These are phyloP conservation scores for Drosophila merina DNA, from an alignment of 2,888 invertebrate species.

Conservation along the genomic window DNA sequence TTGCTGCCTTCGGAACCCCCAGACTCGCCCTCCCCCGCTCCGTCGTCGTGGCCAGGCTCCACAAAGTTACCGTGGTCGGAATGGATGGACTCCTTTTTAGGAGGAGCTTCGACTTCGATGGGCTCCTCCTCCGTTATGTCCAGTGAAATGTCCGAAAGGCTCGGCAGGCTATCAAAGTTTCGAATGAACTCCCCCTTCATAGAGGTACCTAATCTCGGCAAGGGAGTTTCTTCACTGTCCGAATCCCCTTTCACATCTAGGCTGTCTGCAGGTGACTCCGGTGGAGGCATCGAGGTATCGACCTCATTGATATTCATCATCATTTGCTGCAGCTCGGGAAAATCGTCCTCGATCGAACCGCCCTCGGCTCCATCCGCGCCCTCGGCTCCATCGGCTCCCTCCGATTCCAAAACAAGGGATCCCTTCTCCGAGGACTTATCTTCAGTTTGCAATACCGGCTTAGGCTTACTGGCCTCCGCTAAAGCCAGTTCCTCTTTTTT, in stretches of 20 bases:
- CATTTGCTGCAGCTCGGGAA: background rate
- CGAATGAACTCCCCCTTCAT: slow-evolving; percentile 19
- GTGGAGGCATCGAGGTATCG: background rate
- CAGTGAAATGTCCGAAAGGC: slow-evolving; percentile 30
- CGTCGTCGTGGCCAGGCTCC: background rate
- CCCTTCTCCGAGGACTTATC: slow-evolving; percentile 1
- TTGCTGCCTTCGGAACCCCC: background rate
- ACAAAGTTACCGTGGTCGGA: background rate
- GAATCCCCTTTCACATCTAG: background rate
- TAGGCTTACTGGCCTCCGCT: background rate
- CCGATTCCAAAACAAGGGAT: background rate
- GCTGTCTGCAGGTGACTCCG: background rate
- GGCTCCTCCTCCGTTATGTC: background rate
- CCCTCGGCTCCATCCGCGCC: background rate
- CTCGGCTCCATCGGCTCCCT: background rate
- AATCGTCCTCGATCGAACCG: background rate
- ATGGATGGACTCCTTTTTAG: background rate
- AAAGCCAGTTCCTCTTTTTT: background rate
- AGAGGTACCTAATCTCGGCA: slow-evolving; percentile 1
- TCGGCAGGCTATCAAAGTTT: slow-evolving; percentile 28
- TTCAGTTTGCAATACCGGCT: background rate
- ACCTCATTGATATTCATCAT: background rate
- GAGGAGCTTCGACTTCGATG: background rate
- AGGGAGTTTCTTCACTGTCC: slow-evolving; percentile 9
- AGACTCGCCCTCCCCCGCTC: slow-evolving; percentile 13